Base-by-base conservation (phyloP, 2,888 invertebrate species). In the Aspidiotus destructor region DNA sequence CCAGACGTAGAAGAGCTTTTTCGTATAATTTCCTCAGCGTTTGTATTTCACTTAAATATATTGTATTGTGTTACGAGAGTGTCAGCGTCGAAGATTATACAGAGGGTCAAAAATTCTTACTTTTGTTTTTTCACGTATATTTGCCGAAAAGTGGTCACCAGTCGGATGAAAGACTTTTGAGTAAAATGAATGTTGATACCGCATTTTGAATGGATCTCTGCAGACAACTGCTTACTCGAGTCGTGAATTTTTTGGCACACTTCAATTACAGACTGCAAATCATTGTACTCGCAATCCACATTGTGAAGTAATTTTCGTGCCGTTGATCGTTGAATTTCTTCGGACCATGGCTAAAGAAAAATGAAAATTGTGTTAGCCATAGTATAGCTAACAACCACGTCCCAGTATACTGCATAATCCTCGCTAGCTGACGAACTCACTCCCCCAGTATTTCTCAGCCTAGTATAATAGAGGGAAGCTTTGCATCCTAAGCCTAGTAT, bases 201-300 rank as follows among this genome's bases (percentile, higher is more conserved):
- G 68, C 92, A 78, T 72, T 88, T 81, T 0, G 78, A 76, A 69
- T 78, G 80, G 76, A 86, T 90, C 75, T 86, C 83, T 0, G 78
- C 77, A 0, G 90, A 87, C 42, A 92, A 77, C 8, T 77, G 77
- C 76, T 89, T 86, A 0, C 92, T 92, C 41, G 92, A 87, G 0
- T 86, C 86, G 77, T 95, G 94, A 78, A 95, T 94, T 70, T 85
- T 83, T 82, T 93, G 89, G 74, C 94, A 96, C 82, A 94, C 87
- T 73, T 87, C 86, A 70, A 92, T 92, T 71, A 65, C 42, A 11
- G n/a, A 15, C 13, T 57, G 17, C 55, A 65, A 57, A 42, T 65
- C 65, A 7, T 42, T 17, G 40, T 61, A 41, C 7, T 58, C 65
- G 17, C 41, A 57, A 17, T 65, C 48, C 7, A 44, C 44, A 17